Evolutionary conservation across 2,113 vertebrate species (phyloP).

Genomic region (Cryptotis parvus): DNA sequence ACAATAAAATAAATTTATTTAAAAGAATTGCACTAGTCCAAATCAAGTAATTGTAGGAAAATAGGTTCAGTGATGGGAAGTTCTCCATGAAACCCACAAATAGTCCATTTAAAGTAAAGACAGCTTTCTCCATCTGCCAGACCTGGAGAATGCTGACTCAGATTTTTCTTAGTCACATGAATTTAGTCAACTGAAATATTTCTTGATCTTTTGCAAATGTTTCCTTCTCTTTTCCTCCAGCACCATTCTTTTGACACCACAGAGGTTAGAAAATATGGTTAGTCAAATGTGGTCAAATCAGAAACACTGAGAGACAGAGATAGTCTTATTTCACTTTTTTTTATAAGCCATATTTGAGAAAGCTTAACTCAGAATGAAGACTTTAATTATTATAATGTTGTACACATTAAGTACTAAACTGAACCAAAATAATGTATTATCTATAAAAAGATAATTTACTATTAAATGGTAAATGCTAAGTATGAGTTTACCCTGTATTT

Average conservation of each 20-base stretch:
- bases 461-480: background rate
- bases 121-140: conserved; percentile 11
- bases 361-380: background rate
- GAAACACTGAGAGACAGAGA: background rate
- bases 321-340: background rate
- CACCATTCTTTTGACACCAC: background rate
- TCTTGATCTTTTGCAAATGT: background rate
- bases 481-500: conserved; percentile 21
- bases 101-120: background rate
- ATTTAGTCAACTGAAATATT: conserved; percentile 20
- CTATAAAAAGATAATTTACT: conserved; percentile 10
- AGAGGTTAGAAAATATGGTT: background rate
- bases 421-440: no score
- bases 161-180: background rate
- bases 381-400: no score
- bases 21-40: conserved; percentile 13
- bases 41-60: background rate
- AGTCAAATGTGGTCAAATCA: background rate
- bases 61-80: background rate
- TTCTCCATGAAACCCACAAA: background rate
- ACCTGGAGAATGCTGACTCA: background rate
- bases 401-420: no score
- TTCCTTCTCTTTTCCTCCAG: background rate
- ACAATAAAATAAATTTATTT: no score
- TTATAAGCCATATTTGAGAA: background rate